Base-by-base conservation (phyloP, 2,113 vertebrate species). In the Phaethon lepturus region DNA sequence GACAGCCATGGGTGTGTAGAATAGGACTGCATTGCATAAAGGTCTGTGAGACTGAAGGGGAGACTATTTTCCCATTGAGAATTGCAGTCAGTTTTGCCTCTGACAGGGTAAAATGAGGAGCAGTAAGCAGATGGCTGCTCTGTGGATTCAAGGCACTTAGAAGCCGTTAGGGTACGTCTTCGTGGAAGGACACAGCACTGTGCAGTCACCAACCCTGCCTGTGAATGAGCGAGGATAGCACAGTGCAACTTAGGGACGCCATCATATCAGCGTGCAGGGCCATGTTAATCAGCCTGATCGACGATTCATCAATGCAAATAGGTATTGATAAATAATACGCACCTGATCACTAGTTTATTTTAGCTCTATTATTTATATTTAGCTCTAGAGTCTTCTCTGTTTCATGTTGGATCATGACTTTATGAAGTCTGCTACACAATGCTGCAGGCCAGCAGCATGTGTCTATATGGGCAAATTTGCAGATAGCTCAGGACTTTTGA, bases 221-320 rank as follows among this genome's bases (percentile, higher is more conserved):
- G 28, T 44, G 69, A 29, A 3, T 9, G 40, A 69, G 45, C 0
- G 7, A 58, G 59, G 33, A 29, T 28, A 52, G 35, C 58, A 44
- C 26, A 50, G 18, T 3, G 28, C 69, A 79, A n/a, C 49, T 76
- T 62, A 47, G 58, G 33, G 66, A 16, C 67, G 55, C 18, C 9
- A 5, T 5, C 18, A 0, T 38, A 15, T 24, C 50, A 10, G 5
- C 7, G 16, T 71, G 47, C 2, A 4, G 26, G 59, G 26, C 59
- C 0, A 0, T 53, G 60, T 15, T 74, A 23, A 18, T 10, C 45
- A 82, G 55, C 50, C 66, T 67, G 45, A 49, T 16, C 0, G 3
- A 6, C 20, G 58, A 9, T 35, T 64, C 66, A 3, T 5, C 1
- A 2, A 28, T 44, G 31, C n/a, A 67, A 58, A 64, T 6, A 38